phyloP scores from a whole-genome alignment of 1,140 invertebrate species.

The Drosophila neocordata region DNA sequence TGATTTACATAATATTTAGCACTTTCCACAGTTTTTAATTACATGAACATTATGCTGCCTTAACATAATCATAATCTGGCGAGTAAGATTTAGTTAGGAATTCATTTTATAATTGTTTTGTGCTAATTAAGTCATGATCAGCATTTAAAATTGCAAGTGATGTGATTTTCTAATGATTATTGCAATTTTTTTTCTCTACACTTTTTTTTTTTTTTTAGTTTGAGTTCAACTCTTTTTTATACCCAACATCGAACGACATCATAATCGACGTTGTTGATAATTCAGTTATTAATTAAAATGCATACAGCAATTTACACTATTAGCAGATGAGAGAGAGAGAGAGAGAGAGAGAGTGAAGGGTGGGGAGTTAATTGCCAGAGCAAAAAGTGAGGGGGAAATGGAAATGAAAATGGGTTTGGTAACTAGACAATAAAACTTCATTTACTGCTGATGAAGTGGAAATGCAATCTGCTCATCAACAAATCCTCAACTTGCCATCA shows the following conservation, averaged over 20 bases:
- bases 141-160: background rate
- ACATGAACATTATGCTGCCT: no score
- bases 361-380: no score
- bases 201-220: background rate
- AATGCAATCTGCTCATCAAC: conserved; percentile 40
- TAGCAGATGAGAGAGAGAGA: no score
- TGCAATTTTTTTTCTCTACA: background rate
- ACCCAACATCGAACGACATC: conserved; percentile 30
- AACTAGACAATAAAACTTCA: conserved; percentile 42
- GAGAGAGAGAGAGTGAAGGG: no score
- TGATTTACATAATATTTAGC: no score
- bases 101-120: background rate
- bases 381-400: background rate
- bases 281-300: conserved; percentile 52
- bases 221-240: background rate
- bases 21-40: no score
- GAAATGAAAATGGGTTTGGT: background rate
- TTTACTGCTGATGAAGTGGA: conserved; percentile 70
- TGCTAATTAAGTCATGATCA: background rate
- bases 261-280: conserved; percentile 53
- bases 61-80: no score
- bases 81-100: background rate
- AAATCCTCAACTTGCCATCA: background rate
- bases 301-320: conserved; percentile 33
- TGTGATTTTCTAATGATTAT: conserved; percentile 1